Conservation (phyloP, 2,113 vertebrate species). For the Cyrtonyx montezumae region DNA sequence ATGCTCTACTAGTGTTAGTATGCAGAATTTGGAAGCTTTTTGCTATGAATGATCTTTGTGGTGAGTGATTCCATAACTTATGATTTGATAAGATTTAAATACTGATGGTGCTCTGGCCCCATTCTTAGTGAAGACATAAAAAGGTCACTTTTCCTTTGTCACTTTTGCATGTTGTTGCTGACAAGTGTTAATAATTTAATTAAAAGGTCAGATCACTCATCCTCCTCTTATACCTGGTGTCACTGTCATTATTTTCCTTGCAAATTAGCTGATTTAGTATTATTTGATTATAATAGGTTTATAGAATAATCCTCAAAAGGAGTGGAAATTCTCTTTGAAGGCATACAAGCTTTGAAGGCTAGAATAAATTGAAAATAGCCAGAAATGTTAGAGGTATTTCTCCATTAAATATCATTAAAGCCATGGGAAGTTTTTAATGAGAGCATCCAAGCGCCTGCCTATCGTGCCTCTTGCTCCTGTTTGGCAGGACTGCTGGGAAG, state of each 20-base stretch:
- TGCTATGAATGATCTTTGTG: slow-evolving; percentile 19
- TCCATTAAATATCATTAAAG: slow-evolving; percentile 17
- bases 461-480: neutral
- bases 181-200: slow-evolving; percentile 73
- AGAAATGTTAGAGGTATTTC: neutral
- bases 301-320: slow-evolving; percentile 56
- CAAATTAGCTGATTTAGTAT: slow-evolving; percentile 51
- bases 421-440: neutral
- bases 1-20: neutral
- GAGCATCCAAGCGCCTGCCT: neutral
- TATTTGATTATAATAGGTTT: slow-evolving; percentile 63
- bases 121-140: slow-evolving; percentile 63
- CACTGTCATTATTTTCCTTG: slow-evolving; percentile 74
- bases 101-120: slow-evolving; percentile 1
- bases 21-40: neutral
- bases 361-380: slow-evolving; percentile 48
- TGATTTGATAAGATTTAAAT: neutral
- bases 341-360: slow-evolving; percentile 31
- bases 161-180: slow-evolving; percentile 55
- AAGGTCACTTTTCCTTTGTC: slow-evolving; percentile 70
- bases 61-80: neutral
- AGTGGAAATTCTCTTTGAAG: slow-evolving; percentile 36
- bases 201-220: slow-evolving; percentile 76
- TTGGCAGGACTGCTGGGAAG: neutral
- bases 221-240: slow-evolving; percentile 1